These are phyloP conservation scores for Microcebus griseorufus DNA, from an alignment of 2,113 vertebrate genomes.

Conservation along the genomic window DNA sequence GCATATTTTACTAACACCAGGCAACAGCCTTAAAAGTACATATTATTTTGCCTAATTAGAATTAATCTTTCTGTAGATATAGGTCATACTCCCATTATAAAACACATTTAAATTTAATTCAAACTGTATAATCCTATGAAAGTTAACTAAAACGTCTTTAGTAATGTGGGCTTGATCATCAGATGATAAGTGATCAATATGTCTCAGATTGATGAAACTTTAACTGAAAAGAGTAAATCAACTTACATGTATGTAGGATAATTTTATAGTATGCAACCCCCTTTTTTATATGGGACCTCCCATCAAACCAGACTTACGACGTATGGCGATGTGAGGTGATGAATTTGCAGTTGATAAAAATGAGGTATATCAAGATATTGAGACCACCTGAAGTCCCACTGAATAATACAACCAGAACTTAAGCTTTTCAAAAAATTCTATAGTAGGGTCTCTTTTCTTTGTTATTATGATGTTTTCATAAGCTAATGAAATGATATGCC, in stretches of 20 bases:
- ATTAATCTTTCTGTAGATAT: not conserved
- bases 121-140: not conserved
- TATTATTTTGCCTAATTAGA: not conserved
- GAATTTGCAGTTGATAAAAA: not conserved
- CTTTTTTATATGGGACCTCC: not conserved
- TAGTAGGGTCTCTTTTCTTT: not conserved
- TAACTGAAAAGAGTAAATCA: not conserved
- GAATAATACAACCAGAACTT: not conserved
- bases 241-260: not conserved
- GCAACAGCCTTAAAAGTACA: not conserved
- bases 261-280: not conserved
- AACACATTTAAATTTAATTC: not conserved
- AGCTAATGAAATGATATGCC: not conserved
- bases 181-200: not conserved
- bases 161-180: not conserved
- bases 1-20: not conserved
- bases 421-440: not conserved
- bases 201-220: not conserved
- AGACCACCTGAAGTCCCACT: not conserved
- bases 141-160: not conserved
- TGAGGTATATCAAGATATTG: not conserved
- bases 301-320: not conserved
- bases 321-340: not conserved
- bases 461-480: not conserved
- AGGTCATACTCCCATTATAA: not conserved